Base-by-base conservation (phyloP, 2,797 vertebrate species). In the Rhinichthys osculus region DNA sequence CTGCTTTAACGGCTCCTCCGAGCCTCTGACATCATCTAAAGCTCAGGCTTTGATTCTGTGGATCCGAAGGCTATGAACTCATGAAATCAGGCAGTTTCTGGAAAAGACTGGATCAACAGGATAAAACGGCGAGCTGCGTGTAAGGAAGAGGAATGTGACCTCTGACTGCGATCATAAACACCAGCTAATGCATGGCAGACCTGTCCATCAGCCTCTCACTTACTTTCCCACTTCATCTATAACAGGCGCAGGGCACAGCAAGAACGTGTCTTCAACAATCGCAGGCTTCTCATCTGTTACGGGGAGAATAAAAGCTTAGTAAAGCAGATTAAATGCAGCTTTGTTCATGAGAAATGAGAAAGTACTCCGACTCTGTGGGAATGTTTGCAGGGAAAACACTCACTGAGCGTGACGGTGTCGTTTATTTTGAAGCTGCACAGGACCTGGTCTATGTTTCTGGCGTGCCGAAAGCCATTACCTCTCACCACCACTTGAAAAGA, bases 191-290 rank as follows among this genome's bases (percentile, higher is more conserved):
- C 86, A 89, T 85, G 84, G 81, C 91, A 91, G 91, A 79, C 89
- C 87, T 88, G 82, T 82, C 66, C 66, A 47, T 81, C 62, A 33
- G 42, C 27, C 64, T 52, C 54, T 81, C 17, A 97, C 98, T 95
- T 94, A 99, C 97, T 97, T 95, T 87, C 96, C 96, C 81, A 96
- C 90, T 82, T 97, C 95, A 81, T 96, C 94, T 77, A 97, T 95
- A 78, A 96, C 94, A 3, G 97, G 96, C 57, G 96, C 97, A 50
- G 97, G 96, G 89, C 97, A 99, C 72, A 95, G 93, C 66, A 99
- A 90, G 69, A 93, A 96, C 0, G 94, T 97, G 72, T 97, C 93
- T 8, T 96, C 91, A 42, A 98, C 93, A 19, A 87, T 87, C 0
- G 92, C 95, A 0, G 97, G 96, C 78, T 96, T 97, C 90, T 95